A percentile compares a stretch with the other conserved stretches of the same genome.
These are phyloP conservation scores for Nasonia giraulti DNA, from an alignment of 1,140 invertebrate genomes.

Conservation along the genomic window DNA sequence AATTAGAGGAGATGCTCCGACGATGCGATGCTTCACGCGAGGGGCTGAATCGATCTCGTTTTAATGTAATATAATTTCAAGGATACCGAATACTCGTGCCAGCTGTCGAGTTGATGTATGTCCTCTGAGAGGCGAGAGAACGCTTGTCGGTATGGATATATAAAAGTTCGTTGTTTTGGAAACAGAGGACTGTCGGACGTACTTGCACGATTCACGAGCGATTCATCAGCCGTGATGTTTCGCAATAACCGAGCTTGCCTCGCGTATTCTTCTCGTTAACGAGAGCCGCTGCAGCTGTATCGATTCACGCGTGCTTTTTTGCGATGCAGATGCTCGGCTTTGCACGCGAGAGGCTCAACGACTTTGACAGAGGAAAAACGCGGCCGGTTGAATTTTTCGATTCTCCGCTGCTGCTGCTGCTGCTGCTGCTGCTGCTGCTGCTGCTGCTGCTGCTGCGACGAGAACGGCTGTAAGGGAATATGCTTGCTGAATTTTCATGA, in stretches of 20 bases:
- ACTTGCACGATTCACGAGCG: too few relatives aligned
- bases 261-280: not conserved
- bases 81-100: not conserved
- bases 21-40: not conserved
- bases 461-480: not conserved
- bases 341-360: too few relatives aligned
- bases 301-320: not conserved
- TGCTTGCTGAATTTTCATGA: constrained; percentile 4
- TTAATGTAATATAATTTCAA: not conserved
- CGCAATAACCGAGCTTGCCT: too few relatives aligned
- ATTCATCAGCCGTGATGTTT: too few relatives aligned
- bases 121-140: too few relatives aligned
- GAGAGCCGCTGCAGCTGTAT: not conserved
- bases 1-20: not conserved
- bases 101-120: not conserved
- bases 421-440: too few relatives aligned
- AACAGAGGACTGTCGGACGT: too few relatives aligned
- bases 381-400: not conserved
- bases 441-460: not conserved
- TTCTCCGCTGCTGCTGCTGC: not conserved
- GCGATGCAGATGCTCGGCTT: too few relatives aligned
- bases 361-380: not conserved
- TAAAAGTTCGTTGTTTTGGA: too few relatives aligned
- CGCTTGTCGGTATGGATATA: too few relatives aligned
- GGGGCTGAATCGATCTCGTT: not conserved